Percentiles rank a stretch among this genome's conserved stretches.
phyloP scores from a whole-genome alignment of 2,888 invertebrate genomes.

The Eremobia ochroleuca region DNA sequence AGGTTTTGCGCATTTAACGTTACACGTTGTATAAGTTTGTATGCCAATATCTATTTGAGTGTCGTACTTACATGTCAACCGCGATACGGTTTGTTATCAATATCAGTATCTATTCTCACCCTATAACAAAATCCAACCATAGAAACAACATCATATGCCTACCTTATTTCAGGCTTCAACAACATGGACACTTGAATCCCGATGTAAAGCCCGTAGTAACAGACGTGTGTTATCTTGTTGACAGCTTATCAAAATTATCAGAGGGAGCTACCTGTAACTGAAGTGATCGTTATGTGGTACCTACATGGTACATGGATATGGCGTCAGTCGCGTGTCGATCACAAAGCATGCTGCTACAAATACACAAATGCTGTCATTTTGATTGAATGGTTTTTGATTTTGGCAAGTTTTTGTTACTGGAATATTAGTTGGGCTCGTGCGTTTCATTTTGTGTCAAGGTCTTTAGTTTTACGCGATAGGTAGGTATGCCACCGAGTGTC shows the following conservation, averaged over 20 bases:
- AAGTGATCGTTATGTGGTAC: constrained; percentile 29
- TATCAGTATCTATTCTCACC: background rate
- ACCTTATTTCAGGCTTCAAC: constrained; percentile 11
- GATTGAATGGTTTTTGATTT: constrained; percentile 25
- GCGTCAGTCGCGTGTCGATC: constrained; percentile 24
- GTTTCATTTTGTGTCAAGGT: background rate
- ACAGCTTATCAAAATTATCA: constrained; percentile 58
- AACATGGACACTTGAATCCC: constrained; percentile 28
- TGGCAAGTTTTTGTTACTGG: background rate
- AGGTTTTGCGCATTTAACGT: no score
- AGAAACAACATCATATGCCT: background rate
- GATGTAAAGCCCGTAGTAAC: constrained; percentile 38
- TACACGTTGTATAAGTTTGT: no score
- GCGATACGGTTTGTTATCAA: background rate
- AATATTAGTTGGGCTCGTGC: background rate
- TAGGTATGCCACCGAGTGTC: background rate
- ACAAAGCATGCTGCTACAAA: no score
- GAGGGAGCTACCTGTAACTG: constrained; percentile 40
- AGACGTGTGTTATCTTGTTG: constrained; percentile 22
- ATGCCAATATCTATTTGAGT: no score
- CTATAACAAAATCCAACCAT: constrained; percentile 13
- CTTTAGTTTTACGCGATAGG: background rate
- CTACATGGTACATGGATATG: constrained; percentile 3
- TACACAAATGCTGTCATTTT: constrained; percentile 23
- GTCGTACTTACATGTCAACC: background rate